Evolutionary conservation across 2,888 invertebrate species (phyloP), one percentile per base, ranked within the genome.

Genomic region (Cerastoderma edule): DNA sequence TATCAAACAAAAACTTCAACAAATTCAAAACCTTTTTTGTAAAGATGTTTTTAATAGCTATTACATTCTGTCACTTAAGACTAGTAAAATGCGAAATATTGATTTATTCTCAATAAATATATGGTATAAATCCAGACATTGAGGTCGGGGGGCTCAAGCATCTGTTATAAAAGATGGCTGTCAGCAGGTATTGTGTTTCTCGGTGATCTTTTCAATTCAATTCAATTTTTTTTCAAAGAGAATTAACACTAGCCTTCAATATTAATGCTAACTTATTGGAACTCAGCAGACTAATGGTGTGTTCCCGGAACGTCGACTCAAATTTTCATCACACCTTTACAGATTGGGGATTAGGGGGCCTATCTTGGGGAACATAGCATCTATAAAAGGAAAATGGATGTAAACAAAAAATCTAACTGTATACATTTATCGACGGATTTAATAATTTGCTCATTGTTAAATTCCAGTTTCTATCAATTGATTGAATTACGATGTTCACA

Each of bases 1-100:
- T 30, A 50, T 66, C 13, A 27, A 46, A 48, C 16, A 19, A 46
- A 48, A 28, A 6, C 13, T 48, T 50, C 8, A 39, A 6, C 6
- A 19, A 10, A 64, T 64, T 8, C 8, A 39, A 39, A 64, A 64
- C 44, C n/a, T 19, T 39, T 64, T 64, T 60, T 69, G 69, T 57
- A 39, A 69, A 48, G 60, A 69, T 27, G 48, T 48, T 30, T 32
- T 60, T 10, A 32, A 48, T 46, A 48, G 30, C 22, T 69, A 28
- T 19, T 53, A 32, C 10, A 32, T 24, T 27, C 13, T 60, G 6
- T 10, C 48, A n/a, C 2, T 39, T 24, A 32, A 44, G 6, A 6
- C 22, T 16, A 39, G 19, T 2, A 28, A 27, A 22, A 27, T 3
- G 35, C n/a, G 27, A 44, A n/a, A 44, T 2, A 39, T 44, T 27